These are phyloP conservation scores for Tragelaphus eurycerus DNA, from an alignment of 2,797 vertebrate species.

Conservation along the genomic window DNA sequence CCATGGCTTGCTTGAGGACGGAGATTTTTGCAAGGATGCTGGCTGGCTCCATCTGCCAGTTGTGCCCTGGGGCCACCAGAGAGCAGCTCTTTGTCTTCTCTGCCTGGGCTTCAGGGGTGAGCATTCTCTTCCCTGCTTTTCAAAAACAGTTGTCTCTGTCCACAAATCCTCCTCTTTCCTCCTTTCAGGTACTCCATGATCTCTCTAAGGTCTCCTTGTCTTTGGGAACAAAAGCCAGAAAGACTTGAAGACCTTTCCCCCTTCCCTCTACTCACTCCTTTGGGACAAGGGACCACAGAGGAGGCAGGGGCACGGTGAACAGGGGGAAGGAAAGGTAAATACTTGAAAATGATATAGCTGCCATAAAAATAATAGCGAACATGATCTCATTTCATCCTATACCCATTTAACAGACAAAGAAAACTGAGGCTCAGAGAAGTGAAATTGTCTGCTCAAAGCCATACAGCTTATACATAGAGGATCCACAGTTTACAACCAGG, in stretches of 20 bases:
- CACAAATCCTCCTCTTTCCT: not conserved
- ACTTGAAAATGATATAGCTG: not conserved
- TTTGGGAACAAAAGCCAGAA: not conserved
- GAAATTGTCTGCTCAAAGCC: not conserved
- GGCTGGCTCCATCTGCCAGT: not conserved
- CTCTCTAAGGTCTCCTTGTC: not conserved
- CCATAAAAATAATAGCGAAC: not conserved
- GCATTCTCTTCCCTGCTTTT: not conserved
- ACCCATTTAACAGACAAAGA: not conserved
- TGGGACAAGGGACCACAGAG: not conserved
- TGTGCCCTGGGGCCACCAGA: not conserved
- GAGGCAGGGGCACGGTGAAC: rapidly evolving
- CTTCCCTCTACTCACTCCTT: not conserved
- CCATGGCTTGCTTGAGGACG: no score
- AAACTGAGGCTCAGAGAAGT: not conserved
- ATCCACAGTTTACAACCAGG: not conserved
- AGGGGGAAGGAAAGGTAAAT: not conserved
- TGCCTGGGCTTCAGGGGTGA: no score
- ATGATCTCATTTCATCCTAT: not conserved
- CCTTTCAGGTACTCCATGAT: not conserved
- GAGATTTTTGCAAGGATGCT: not conserved
- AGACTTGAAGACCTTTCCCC: not conserved
- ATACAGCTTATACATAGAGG: not conserved
- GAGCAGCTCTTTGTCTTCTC: not conserved
- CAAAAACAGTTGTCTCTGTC: not conserved